Percentiles rank a stretch among this genome's conserved stretches.
phyloP scores from a whole-genome alignment of 1,140 invertebrate genomes.

The Calephelis virginiensis region DNA sequence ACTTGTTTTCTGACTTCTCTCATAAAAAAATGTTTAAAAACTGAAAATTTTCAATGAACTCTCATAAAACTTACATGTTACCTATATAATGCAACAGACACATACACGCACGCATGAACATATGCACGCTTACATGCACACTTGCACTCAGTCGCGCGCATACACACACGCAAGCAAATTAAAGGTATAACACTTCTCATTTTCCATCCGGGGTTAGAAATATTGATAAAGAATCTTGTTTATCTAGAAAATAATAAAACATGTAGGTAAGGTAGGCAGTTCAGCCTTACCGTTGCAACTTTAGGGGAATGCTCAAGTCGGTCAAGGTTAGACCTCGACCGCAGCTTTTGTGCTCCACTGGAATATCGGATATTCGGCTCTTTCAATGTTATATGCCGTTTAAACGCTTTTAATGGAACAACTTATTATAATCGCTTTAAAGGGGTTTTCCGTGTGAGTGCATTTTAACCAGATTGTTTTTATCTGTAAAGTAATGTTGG shows the following conservation, averaged over 20 bases:
- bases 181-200: no score
- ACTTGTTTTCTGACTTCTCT: no score
- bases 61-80: no score
- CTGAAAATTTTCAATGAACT: no score
- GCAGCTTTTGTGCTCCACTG: slow-evolving; percentile 55
- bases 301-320: slow-evolving; percentile 44
- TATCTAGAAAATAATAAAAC: background rate
- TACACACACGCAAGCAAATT: no score
- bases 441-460: background rate
- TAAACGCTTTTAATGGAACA: slow-evolving; percentile 26
- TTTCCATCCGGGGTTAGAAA: no score
- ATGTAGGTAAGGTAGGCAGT: slow-evolving; percentile 1
- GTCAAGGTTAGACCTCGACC: slow-evolving; percentile 68
- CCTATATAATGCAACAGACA: no score
- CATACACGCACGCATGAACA: no score
- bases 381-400: slow-evolving; percentile 47
- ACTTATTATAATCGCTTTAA: slow-evolving; percentile 17
- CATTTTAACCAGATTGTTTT: background rate
- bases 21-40: no score
- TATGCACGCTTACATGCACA: no score
- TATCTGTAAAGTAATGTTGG: background rate
- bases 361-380: slow-evolving; percentile 51
- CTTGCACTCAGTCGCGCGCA: no score
- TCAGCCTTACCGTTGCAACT: slow-evolving; percentile 32
- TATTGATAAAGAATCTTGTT: background rate